A percentile compares a stretch with the other conserved stretches of the same genome.
These are phyloP conservation scores for Cremastinae sp. DNA, from an alignment of 2,888 invertebrate species.

Conservation along the genomic window DNA sequence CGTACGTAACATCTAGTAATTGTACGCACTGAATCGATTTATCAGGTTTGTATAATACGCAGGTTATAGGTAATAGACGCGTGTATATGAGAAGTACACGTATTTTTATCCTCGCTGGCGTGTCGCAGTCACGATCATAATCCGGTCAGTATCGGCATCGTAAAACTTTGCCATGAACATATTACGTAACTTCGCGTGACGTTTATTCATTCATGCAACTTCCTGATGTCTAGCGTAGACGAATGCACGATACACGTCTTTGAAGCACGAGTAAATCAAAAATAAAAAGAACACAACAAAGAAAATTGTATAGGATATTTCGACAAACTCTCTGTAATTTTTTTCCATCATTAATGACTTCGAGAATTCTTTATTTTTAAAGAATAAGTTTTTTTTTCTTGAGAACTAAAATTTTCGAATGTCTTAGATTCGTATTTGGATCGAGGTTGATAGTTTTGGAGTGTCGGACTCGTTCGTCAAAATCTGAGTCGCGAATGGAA, in stretches of 20 bases:
- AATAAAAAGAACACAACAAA: neutral
- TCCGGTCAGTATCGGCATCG: conserved; percentile 9
- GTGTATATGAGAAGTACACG: neutral
- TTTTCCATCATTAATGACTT: no score
- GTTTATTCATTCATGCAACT: conserved; percentile 20
- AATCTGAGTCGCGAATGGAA: no score
- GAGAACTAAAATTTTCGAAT: no score
- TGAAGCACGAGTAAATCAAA: neutral
- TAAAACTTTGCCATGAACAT: conserved; percentile 8
- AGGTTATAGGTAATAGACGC: neutral
- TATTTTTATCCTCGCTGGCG: neutral
- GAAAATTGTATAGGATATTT: neutral
- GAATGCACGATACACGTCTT: neutral
- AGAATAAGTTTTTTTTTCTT: no score
- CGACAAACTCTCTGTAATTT: no score
- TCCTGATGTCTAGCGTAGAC: conserved; percentile 2
- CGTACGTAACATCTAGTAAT: no score
- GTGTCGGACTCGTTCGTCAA: no score
- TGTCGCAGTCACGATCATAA: conserved; percentile 23
- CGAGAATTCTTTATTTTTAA: no score
- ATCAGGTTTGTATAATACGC: neutral
- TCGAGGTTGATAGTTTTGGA: no score
- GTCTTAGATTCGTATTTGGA: no score
- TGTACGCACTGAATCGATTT: no score
- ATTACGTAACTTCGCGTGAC: conserved; percentile 10